Percentiles rank a stretch among this genome's conserved stretches.
Evolutionary conservation across 2,888 invertebrate genomes (phyloP).

Genomic region (Thymelicus sylvestris): DNA sequence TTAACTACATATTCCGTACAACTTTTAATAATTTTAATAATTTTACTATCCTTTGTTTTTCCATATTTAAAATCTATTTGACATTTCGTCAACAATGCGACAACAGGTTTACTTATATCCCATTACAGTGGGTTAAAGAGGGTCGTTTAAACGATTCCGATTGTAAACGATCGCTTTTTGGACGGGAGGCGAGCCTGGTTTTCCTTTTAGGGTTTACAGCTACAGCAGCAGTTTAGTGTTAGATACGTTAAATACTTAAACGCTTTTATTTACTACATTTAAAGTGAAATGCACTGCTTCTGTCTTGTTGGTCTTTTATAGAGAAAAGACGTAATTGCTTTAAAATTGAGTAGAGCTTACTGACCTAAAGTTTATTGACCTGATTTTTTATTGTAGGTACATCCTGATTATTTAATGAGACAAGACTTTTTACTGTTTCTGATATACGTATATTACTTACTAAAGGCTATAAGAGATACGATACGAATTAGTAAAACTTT

Average conservation of each 20-base stretch:
- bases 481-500: too few species aligned
- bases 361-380: too few species aligned
- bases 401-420: too few species aligned
- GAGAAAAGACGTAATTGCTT: too few species aligned
- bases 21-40: too few species aligned
- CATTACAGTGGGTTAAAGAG: conserved; percentile 43
- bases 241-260: conserved; percentile 12
- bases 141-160: conserved; percentile 42
- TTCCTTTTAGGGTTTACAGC: conserved; percentile 34
- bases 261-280: conserved; percentile 13
- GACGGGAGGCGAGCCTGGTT: conserved; percentile 32
- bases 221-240: conserved; percentile 34
- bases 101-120: conserved; percentile 38
- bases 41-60: background rate
- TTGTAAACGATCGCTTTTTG: conserved; percentile 44
- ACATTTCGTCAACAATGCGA: background rate
- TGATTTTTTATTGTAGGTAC: too few species aligned
- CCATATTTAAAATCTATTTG: background rate
- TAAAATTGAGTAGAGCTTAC: too few species aligned
- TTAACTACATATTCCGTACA: too few species aligned
- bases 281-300: background rate
- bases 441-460: too few species aligned
- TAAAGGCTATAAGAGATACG: too few species aligned
- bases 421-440: too few species aligned
- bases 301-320: background rate